Evolutionary conservation across 2,113 vertebrate genomes (phyloP).

Genomic region (western clawed frog (Xenopus tropicalis)): DNA sequence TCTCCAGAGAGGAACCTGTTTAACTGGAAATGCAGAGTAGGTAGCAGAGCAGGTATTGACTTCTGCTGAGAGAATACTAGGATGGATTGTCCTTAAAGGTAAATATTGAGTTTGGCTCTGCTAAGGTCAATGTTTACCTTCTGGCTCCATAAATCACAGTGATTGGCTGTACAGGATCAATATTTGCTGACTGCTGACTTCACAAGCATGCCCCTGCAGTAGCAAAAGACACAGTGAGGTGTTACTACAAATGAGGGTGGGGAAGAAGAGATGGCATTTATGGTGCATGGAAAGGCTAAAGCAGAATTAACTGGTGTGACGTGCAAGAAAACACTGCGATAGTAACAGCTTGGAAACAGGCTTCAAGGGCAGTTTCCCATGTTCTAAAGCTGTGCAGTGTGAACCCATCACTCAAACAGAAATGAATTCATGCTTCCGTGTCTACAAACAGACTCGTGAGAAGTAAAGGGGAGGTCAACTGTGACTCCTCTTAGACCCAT

Average conservation of each 20-base stretch:
- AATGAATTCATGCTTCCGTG: background rate
- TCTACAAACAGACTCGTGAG: background rate
- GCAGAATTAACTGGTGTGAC: background rate
- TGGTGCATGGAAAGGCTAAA: background rate
- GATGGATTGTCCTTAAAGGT: slow-evolving; percentile 46
- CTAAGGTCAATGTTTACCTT: slow-evolving; percentile 46
- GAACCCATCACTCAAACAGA: background rate
- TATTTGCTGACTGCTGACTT: slow-evolving; percentile 46
- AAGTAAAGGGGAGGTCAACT: too few relatives aligned
- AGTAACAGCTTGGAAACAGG: background rate
- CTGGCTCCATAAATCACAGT: slow-evolving; percentile 45
- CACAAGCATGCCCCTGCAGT: slow-evolving; percentile 35
- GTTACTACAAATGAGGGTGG: slow-evolving; percentile 13
- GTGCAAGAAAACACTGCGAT: background rate
- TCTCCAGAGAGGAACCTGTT: slow-evolving; percentile 40
- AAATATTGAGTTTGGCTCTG: slow-evolving; percentile 46
- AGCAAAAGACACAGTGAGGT: slow-evolving; percentile 27
- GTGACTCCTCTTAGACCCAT: too few relatives aligned
- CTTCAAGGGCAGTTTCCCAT: background rate
- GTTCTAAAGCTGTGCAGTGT: background rate
- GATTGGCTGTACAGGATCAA: slow-evolving; percentile 44
- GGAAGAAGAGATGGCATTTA: background rate
- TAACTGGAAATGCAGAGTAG: slow-evolving; percentile 45
- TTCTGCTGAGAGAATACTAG: slow-evolving; percentile 42
- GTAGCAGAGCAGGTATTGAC: slow-evolving; percentile 44